phyloP scores from a whole-genome alignment of 2,888 invertebrate species.

The Hipparchia sbordonii region DNA sequence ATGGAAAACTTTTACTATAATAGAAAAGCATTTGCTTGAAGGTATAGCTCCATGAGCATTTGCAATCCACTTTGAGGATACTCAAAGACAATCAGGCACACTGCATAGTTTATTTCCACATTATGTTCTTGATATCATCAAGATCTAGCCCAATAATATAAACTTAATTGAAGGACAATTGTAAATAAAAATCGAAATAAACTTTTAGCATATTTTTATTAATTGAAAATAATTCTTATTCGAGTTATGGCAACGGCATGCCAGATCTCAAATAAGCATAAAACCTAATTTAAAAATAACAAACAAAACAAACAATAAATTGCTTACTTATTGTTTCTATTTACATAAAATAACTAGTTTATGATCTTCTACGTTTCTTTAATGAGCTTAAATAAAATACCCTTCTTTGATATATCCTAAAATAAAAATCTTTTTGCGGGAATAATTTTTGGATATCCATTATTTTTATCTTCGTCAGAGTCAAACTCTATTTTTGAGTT shows the following conservation, averaged over 20 bases:
- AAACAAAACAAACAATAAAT: neutral
- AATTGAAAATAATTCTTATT: neutral
- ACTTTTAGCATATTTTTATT: neutral
- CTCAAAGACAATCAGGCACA: too few relatives aligned
- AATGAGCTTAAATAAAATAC: neutral
- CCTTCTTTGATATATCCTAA: slow-evolving; percentile 6
- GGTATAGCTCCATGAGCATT: too few relatives aligned
- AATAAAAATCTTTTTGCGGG: slow-evolving; percentile 58
- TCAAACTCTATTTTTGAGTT: slow-evolving; percentile 66
- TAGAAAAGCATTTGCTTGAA: too few relatives aligned
- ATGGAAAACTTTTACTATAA: too few relatives aligned
- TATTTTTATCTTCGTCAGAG: slow-evolving; percentile 44
- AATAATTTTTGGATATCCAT: slow-evolving; percentile 61
- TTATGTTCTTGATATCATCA: neutral
- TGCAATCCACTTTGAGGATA: too few relatives aligned
- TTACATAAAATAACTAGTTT: slow-evolving; percentile 4
- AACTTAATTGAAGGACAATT: too few relatives aligned
- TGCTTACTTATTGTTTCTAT: neutral
- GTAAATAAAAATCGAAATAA: neutral
- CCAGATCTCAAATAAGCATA: too few relatives aligned
- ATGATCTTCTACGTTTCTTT: neutral
- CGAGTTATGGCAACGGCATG: neutral
- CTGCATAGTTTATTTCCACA: too few relatives aligned
- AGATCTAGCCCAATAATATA: too few relatives aligned
- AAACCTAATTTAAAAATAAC: too few relatives aligned